phyloP scores from a whole-genome alignment of 2,797 vertebrate genomes.

The Calcarius lapponicus region DNA sequence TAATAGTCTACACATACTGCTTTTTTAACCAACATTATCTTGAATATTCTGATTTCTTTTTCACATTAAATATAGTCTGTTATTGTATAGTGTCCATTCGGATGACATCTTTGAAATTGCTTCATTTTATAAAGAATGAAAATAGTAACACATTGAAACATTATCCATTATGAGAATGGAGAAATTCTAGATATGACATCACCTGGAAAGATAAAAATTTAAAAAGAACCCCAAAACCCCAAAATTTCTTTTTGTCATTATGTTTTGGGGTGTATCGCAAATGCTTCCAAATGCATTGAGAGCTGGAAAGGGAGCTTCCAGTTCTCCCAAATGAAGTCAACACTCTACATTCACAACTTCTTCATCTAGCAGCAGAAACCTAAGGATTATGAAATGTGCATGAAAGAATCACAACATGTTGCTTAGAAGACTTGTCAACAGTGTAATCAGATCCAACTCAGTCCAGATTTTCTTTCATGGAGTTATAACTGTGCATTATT shows the following conservation, averaged over 20 bases:
- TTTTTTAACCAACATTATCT: neutral
- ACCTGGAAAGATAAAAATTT: neutral
- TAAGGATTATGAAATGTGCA: neutral
- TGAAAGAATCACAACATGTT: neutral
- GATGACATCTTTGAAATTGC: neutral
- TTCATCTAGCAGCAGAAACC: neutral
- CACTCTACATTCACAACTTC: neutral
- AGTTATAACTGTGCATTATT: neutral
- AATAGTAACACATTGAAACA: neutral
- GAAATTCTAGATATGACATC: neutral
- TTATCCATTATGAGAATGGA: neutral
- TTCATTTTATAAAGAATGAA: neutral
- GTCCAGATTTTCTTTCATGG: neutral
- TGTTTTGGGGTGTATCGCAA: neutral
- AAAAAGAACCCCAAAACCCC: neutral
- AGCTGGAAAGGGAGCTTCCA: neutral
- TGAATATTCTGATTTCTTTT: neutral
- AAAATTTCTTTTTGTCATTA: neutral
- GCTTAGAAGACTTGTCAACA: neutral
- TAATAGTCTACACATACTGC: neutral
- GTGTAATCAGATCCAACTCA: neutral
- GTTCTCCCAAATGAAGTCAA: neutral
- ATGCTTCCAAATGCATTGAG: neutral
- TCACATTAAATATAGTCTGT: neutral
- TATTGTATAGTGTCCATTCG: neutral